Evolutionary conservation across 2,888 invertebrate genomes (phyloP).

Genomic region (Bellardia bayeri): DNA sequence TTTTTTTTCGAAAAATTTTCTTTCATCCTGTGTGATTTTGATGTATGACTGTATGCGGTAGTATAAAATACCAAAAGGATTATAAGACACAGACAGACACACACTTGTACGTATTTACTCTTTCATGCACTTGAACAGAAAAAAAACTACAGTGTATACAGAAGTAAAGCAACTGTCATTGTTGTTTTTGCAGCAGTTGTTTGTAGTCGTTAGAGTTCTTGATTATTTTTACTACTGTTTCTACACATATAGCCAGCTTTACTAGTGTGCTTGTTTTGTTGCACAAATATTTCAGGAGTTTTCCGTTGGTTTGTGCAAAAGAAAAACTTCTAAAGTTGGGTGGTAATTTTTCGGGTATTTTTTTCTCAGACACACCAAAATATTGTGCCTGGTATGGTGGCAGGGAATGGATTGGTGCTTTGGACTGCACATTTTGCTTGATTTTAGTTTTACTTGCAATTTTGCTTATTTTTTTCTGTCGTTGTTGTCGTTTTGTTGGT

Average conservation of each 20-base stretch:
- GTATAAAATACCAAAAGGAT: conserved; percentile 69
- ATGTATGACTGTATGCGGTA: conserved; percentile 71
- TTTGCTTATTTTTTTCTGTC: conserved; percentile 36
- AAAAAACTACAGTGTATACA: background rate
- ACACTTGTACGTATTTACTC: background rate
- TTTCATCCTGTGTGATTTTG: conserved; percentile 73
- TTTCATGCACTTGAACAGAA: background rate
- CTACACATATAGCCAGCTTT: conserved; percentile 16
- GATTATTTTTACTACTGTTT: conserved; percentile 48
- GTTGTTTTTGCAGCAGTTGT: conserved; percentile 22
- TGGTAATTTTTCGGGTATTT: conserved; percentile 74
- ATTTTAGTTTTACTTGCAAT: conserved; percentile 65
- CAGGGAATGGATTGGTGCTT: conserved; percentile 19
- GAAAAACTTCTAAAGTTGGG: conserved; percentile 71
- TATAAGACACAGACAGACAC: conserved; percentile 36
- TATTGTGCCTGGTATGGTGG: conserved; percentile 15
- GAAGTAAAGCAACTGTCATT: conserved; percentile 38
- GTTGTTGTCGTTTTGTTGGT: background rate
- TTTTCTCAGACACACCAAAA: conserved; percentile 35
- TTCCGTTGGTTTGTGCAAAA: conserved; percentile 49
- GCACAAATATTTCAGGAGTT: conserved; percentile 52
- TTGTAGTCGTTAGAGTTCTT: conserved; percentile 25
- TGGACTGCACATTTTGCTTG: conserved; percentile 50
- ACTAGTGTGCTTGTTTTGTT: conserved; percentile 27
- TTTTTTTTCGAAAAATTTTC: conserved; percentile 46